Conservation (phyloP, 2,797 vertebrate species). For the Vespertilio murinus region DNA sequence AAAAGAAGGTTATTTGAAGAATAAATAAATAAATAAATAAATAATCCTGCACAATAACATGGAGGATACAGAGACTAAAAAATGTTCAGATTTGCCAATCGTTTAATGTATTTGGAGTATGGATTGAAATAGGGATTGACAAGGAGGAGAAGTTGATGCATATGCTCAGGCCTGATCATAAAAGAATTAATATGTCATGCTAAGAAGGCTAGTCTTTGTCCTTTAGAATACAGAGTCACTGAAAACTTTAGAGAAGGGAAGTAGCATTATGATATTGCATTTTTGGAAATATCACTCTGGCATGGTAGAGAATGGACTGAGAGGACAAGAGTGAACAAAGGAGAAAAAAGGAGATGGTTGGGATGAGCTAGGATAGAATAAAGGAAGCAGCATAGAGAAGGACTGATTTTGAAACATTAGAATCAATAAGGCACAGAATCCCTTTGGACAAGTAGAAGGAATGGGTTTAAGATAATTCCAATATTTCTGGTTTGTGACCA, state of each 20-base stretch:
- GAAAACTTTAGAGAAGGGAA: background rate
- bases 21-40: no score
- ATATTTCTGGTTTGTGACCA: background rate
- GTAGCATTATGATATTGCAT: background rate
- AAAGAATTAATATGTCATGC: background rate
- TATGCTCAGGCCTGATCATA: background rate
- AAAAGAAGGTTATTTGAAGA: background rate
- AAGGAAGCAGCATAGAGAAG: background rate
- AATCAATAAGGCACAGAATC: background rate
- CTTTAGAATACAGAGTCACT: background rate
- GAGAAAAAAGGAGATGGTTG: background rate
- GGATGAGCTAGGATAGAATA: background rate
- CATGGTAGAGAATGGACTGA: background rate
- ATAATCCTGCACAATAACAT: background rate
- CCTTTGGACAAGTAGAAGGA: background rate
- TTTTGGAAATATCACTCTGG: background rate
- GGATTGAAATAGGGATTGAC: background rate
- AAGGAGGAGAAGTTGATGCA: background rate
- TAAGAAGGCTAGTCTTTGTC: background rate
- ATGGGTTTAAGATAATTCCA: background rate
- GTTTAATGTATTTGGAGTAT: background rate
- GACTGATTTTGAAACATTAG: background rate
- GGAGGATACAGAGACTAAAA: background rate
- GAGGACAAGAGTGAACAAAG: background rate
- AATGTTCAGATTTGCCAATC: background rate